Conservation (phyloP, 2,888 invertebrate species). For the Eugnorisma glareosa region DNA sequence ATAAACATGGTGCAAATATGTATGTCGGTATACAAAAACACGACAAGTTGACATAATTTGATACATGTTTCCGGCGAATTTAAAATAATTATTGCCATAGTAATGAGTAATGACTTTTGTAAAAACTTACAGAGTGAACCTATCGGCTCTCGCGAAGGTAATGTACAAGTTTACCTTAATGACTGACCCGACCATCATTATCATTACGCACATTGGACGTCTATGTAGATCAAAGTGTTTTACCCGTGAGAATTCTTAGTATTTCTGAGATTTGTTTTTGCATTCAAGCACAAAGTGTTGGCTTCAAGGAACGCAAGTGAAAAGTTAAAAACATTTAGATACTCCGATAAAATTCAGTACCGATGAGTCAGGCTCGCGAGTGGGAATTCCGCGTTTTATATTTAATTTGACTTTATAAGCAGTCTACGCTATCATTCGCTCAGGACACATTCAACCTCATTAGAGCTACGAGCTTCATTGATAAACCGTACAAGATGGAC, state of each 20-base stretch:
- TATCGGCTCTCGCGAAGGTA: constrained; percentile 38
- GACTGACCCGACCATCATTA: constrained; percentile 60
- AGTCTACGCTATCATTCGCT: constrained; percentile 6
- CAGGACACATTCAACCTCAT: constrained; percentile 24
- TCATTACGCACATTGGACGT: constrained; percentile 47
- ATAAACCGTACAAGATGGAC: constrained; percentile 8
- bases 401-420: constrained; percentile 50
- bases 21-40: constrained; percentile 15
- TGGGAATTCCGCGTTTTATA: constrained; percentile 36
- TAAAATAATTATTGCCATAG: constrained; percentile 14
- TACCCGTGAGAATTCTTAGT: constrained; percentile 36
- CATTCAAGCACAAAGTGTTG: constrained; percentile 9
- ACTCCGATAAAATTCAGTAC: constrained; percentile 39
- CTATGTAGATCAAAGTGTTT: constrained; percentile 32
- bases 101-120: neutral
- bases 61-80: constrained; percentile 26
- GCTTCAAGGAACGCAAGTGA: constrained; percentile 32
- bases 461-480: constrained; percentile 23
- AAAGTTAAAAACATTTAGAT: constrained; percentile 34
- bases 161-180: constrained; percentile 71
- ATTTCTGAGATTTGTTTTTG: constrained; percentile 25
- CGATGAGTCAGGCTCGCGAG: constrained; percentile 42
- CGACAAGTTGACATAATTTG: constrained; percentile 11
- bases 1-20: constrained; percentile 12
- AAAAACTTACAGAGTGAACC: constrained; percentile 24